Evolutionary conservation across 2,113 vertebrate genomes (phyloP).

Genomic region (Machaerirhynchus nigripectus): DNA sequence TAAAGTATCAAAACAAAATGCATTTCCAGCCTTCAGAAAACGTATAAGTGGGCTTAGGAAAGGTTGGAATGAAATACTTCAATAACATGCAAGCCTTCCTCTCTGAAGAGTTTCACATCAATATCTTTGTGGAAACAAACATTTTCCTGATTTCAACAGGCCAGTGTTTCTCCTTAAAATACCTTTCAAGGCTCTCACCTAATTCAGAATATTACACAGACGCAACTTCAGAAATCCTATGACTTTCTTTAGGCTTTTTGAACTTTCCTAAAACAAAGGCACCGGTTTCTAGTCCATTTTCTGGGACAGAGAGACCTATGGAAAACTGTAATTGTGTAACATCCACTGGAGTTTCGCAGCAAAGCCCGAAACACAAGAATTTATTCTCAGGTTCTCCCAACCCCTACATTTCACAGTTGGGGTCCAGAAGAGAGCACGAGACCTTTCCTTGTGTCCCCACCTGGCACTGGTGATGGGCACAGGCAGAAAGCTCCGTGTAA

Average conservation of each 20-base stretch:
- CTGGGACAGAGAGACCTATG: not conserved
- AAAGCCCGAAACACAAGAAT: not conserved
- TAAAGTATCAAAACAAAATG: not conserved
- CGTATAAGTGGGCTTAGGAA: not conserved
- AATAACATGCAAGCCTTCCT: not conserved
- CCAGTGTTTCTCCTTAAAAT: not conserved
- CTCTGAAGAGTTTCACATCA: not conserved
- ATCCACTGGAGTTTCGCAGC: not conserved
- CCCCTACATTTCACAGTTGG: fast-evolving
- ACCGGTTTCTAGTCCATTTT: not conserved
- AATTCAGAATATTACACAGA: not conserved
- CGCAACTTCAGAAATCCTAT: not conserved
- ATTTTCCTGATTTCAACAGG: not conserved
- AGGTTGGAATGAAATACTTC: not conserved
- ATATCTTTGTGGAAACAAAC: not conserved
- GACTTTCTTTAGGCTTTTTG: not conserved
- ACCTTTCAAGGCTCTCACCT: not conserved
- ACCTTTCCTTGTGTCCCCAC: not conserved
- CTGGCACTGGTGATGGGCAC: not conserved
- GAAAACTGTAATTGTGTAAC: not conserved
- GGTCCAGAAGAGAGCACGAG: not conserved
- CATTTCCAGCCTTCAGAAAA: not conserved
- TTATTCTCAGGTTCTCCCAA: not conserved
- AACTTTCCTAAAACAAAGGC: not conserved
- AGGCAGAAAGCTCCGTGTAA: not conserved